Conservation (phyloP, 2,797 vertebrate genomes). For the Galagoides demidoff region DNA sequence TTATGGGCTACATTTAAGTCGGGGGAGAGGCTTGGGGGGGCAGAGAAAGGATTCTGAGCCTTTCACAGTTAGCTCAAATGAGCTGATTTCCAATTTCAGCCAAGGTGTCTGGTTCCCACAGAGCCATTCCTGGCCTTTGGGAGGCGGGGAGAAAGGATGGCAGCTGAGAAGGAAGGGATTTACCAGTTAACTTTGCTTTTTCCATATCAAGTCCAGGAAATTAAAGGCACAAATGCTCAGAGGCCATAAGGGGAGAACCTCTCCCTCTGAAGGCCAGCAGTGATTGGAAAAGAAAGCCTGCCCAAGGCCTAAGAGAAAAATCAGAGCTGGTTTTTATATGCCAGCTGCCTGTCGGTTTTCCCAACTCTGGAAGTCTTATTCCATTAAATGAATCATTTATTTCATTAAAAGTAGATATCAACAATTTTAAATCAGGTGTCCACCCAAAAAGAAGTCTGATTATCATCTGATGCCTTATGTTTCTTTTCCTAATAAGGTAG, state of each 20-base stretch:
- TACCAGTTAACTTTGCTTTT: not conserved
- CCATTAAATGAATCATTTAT: not conserved
- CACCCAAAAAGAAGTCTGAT: not conserved
- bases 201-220: constrained; percentile 48
- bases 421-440: not conserved
- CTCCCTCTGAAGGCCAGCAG: not conserved
- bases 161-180: not conserved
- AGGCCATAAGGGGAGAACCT: not conserved
- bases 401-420: not conserved
- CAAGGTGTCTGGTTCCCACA: not conserved
- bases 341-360: not conserved
- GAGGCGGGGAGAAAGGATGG: not conserved
- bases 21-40: too few species aligned
- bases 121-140: not conserved
- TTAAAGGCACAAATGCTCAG: constrained; percentile 44
- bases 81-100: not conserved
- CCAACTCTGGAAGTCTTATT: not conserved
- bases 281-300: not conserved
- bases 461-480: not conserved
- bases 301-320: not conserved
- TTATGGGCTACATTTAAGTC: not conserved
- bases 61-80: rapidly evolving
- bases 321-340: not conserved
- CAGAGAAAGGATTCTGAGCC: not conserved
- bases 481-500: not conserved